Evolutionary conservation across 2,888 invertebrate genomes (phyloP).

Genomic region (Cosmia pyralina): DNA sequence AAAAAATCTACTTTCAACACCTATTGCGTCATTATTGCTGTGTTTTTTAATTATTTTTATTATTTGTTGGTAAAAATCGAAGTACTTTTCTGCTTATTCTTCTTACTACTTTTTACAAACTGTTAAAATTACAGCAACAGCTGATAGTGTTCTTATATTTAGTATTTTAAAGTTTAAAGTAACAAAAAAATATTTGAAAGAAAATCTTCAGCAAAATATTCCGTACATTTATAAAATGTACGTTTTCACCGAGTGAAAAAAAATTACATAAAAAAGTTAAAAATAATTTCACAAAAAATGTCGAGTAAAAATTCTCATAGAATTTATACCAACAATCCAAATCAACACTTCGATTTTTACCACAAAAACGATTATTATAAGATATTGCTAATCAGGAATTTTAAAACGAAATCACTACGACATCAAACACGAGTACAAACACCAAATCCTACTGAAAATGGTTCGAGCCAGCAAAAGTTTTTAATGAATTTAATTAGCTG

Average conservation of each 20-base stretch:
- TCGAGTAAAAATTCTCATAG: constrained; percentile 45
- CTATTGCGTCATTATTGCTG: constrained; percentile 89
- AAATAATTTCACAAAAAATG: background rate
- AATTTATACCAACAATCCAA: constrained; percentile 22
- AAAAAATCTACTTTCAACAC: constrained; percentile 76
- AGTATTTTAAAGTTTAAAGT: constrained; percentile 4
- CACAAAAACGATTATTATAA: constrained; percentile 74
- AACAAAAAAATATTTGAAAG: background rate
- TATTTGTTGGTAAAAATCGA: constrained; percentile 70
- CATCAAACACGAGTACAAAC: constrained; percentile 67
- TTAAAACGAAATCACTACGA: constrained; percentile 67
- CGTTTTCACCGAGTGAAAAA: constrained; percentile 41
- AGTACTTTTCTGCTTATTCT: constrained; percentile 13
- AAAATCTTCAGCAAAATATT: constrained; percentile 36
- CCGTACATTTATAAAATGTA: constrained; percentile 59
- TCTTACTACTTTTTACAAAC: constrained; percentile 45
- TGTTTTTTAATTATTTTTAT: constrained; percentile 71
- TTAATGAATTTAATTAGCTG: background rate
- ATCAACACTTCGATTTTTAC: constrained; percentile 71
- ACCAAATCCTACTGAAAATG: constrained; percentile 68
- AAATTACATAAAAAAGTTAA: background rate
- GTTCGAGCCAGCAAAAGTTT: constrained; percentile 65
- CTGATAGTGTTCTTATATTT: constrained; percentile 21
- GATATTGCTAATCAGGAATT: constrained; percentile 77
- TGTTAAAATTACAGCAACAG: constrained; percentile 30